These are phyloP conservation scores for Pangasius macronema DNA, from an alignment of 2,797 vertebrate species.

Conservation along the genomic window DNA sequence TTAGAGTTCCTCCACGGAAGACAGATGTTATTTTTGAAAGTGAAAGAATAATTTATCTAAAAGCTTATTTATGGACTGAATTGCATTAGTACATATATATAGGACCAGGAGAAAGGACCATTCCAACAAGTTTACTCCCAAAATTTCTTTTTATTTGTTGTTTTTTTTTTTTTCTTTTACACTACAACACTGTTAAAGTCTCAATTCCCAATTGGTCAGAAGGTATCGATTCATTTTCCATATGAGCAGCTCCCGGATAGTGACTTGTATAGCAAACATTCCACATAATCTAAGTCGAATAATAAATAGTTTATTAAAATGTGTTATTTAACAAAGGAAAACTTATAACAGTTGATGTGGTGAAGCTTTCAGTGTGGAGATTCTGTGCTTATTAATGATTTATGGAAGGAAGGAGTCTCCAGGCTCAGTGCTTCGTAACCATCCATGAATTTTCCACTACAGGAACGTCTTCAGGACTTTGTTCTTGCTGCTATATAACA, in stretches of 20 bases:
- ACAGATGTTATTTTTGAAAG: conserved; percentile 45
- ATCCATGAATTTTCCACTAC: not conserved
- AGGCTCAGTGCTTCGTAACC: not conserved
- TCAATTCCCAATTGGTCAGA: not conserved
- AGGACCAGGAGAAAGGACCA: not conserved
- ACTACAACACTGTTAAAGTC: not conserved
- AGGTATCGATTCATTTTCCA: not conserved
- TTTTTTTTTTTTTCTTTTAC: not conserved
- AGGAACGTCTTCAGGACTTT: not conserved
- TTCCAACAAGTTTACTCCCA: not conserved
- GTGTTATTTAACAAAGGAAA: not conserved
- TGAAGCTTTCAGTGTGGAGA: not conserved
- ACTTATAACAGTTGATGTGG: not conserved
- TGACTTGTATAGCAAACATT: not conserved
- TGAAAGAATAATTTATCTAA: conserved; percentile 43
- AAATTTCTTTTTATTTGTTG: not conserved
- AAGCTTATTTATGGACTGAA: conserved; percentile 24
- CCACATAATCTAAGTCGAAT: not conserved
- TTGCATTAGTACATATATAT: not conserved
- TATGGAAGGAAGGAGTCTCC: not conserved
- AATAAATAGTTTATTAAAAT: not conserved
- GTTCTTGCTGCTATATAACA: not conserved
- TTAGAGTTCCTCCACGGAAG: not conserved
- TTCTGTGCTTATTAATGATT: not conserved
- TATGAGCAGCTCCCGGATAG: not conserved